Evolutionary conservation across 2,797 vertebrate species (phyloP).

Genomic region (Chelidonichthys spinosus): DNA sequence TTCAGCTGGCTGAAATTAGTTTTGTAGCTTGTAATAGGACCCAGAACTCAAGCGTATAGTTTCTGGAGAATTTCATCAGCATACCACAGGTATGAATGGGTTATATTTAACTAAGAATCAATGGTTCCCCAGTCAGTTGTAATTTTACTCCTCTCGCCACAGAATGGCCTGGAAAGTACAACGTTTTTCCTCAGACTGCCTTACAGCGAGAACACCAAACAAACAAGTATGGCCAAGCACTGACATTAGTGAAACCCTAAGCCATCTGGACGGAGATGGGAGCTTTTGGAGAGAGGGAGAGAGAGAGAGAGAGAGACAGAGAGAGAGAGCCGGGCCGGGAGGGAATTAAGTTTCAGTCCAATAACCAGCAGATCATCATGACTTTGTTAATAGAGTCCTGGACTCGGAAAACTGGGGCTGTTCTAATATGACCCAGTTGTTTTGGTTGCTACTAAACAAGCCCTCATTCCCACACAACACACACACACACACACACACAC

Average conservation of each 20-base stretch:
- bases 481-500: constrained; percentile 45
- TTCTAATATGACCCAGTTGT: constrained; percentile 77
- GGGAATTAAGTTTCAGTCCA: constrained; percentile 75
- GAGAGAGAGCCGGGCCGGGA: constrained; percentile 47
- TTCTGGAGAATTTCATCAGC: constrained; percentile 42
- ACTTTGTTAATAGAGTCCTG: constrained; percentile 72
- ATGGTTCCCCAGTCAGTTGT: constrained; percentile 49
- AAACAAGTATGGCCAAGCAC: constrained; percentile 71
- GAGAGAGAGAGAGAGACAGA: constrained; percentile 47
- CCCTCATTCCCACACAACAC: constrained; percentile 46
- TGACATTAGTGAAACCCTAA: constrained; percentile 73
- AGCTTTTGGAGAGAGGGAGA: constrained; percentile 65
- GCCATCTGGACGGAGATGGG: constrained; percentile 75
- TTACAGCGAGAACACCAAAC: constrained; percentile 74
- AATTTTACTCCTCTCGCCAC: constrained; percentile 58
- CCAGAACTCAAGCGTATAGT: neutral
- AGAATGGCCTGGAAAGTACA: constrained; percentile 71
- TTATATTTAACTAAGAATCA: constrained; percentile 54
- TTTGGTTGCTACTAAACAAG: constrained; percentile 73
- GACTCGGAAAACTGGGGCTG: constrained; percentile 72
- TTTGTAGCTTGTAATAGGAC: constrained; percentile 3
- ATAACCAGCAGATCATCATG: constrained; percentile 71
- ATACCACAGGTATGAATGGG: constrained; percentile 37
- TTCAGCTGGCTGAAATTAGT: neutral
- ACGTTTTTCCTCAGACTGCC: constrained; percentile 58